Evolutionary conservation across 2,888 invertebrate genomes (phyloP).

Genomic region (Pterobdella sp.): DNA sequence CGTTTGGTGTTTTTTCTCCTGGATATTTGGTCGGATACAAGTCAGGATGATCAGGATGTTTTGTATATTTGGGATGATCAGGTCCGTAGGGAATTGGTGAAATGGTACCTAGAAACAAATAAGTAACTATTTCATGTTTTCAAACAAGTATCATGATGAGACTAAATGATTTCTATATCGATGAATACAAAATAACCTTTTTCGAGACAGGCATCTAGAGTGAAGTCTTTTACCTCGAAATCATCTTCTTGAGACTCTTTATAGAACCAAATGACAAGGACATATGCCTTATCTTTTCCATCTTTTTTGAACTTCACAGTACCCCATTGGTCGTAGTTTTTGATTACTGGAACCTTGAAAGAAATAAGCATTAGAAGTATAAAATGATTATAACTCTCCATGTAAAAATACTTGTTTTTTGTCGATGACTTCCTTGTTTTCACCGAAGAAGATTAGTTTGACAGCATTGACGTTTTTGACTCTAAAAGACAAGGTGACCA

Average conservation of each 20-base stretch:
- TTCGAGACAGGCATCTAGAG: slow-evolving; percentile 19
- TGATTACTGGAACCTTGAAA: not conserved
- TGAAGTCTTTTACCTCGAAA: slow-evolving; percentile 22
- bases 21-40: not conserved
- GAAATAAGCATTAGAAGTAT: not conserved
- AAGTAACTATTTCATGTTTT: too few relatives aligned
- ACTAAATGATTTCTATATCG: too few relatives aligned
- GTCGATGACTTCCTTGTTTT: not conserved
- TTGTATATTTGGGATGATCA: too few relatives aligned
- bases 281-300: not conserved
- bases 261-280: not conserved
- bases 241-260: not conserved
- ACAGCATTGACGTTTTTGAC: not conserved
- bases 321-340: not conserved
- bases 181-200: too few relatives aligned
- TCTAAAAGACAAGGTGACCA: not conserved
- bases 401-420: not conserved
- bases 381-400: not conserved
- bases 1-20: not conserved
- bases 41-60: too few relatives aligned
- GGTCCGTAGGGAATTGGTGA: too few relatives aligned
- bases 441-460: not conserved
- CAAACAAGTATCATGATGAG: too few relatives aligned
- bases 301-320: not conserved
- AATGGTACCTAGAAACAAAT: too few relatives aligned